Base-by-base conservation (phyloP, 1,140 invertebrate species). In the Phymorhynchus buccinoides region DNA sequence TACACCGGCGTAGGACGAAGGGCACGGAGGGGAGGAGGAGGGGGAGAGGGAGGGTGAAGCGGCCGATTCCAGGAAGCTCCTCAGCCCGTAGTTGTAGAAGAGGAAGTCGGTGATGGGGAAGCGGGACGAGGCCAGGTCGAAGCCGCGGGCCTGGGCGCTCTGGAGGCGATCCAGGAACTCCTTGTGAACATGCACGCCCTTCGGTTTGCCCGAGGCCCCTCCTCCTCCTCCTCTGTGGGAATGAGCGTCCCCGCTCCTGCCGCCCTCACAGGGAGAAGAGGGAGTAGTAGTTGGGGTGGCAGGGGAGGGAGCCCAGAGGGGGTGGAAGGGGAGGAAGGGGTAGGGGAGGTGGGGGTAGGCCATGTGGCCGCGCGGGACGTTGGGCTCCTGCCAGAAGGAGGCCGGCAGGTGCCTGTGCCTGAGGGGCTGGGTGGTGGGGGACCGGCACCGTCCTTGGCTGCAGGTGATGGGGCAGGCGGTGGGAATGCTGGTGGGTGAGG, bases 21-120 rank as follows among this genome's bases (percentile, higher is more conserved):
- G n/a, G 2, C n/a, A 78, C 6, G 39, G 44, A 18, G 77, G n/a
- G 9, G 77, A 37, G 6, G 77, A 22, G 22, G 56, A 27, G n/a
- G 56, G n/a, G 18, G 77, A 30, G 1, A 22, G 56, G 22, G n/a
- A 27, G n/a, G 18, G 77, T 6, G 1, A 4, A 27, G 77, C 39
- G 14, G 77, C 6, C 27, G 79, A 37, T 7, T 71, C 62, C 62
- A 66, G 62, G n/a, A 71, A 83, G 81, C 81, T 83, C 75, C 77
- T 75, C 37, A 84, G 75, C 6, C 84, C 84, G 84, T 84, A 84
- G 75, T 84, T 84, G 75, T 84, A 78, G 75, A 77, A 84, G 56
- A 84, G 84, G 84, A 79, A 84, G 52, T 84, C 84, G 39, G 84
- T 80, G 75, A 84, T 79, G 37, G 84, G 84, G 56, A 79, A 84